A percentile compares a stretch with the other conserved stretches of the same genome.
Conservation (phyloP, 2,797 vertebrate species). For the Girardinus metallicus region DNA sequence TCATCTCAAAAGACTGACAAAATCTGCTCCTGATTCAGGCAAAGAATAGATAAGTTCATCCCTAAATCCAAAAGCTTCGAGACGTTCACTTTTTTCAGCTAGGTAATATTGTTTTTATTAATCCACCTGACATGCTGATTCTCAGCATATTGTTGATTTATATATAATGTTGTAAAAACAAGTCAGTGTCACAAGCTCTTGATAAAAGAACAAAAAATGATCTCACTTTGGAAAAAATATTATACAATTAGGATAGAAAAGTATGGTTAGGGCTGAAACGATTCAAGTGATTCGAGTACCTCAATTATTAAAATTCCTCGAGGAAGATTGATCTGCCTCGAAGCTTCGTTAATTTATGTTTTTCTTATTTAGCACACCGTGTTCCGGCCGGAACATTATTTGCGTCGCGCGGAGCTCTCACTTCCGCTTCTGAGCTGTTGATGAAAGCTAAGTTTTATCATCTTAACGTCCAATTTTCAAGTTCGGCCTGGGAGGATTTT, state of each 20-base stretch:
- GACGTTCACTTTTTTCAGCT: conserved; percentile 14
- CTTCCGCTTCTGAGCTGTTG: too few relatives aligned
- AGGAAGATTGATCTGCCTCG: too few relatives aligned
- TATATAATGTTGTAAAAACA: conserved; percentile 41
- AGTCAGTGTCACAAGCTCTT: conserved; percentile 8
- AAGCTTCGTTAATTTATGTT: too few relatives aligned
- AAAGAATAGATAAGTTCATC: conserved; percentile 30
- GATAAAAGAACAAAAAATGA: conserved; percentile 33
- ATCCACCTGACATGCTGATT: conserved; percentile 4
- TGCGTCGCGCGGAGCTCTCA: too few relatives aligned
- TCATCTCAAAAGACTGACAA: conserved; percentile 45
- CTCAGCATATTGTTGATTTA: conserved; percentile 14
- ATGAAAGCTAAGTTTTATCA: too few relatives aligned
- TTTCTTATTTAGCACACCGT: too few relatives aligned
- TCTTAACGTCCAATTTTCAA: too few relatives aligned
- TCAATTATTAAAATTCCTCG: too few relatives aligned
- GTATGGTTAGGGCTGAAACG: too few relatives aligned
- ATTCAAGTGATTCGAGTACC: too few relatives aligned
- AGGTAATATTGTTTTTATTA: conserved; percentile 8
- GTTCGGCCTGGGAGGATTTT: too few relatives aligned
- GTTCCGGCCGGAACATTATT: too few relatives aligned
- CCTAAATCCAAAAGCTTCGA: conserved; percentile 21
- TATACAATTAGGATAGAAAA: background rate
- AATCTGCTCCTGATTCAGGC: conserved; percentile 20
- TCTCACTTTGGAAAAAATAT: background rate